Evolutionary conservation across 2,797 vertebrate genomes (phyloP).

Genomic region (Lutjanus campechanus): DNA sequence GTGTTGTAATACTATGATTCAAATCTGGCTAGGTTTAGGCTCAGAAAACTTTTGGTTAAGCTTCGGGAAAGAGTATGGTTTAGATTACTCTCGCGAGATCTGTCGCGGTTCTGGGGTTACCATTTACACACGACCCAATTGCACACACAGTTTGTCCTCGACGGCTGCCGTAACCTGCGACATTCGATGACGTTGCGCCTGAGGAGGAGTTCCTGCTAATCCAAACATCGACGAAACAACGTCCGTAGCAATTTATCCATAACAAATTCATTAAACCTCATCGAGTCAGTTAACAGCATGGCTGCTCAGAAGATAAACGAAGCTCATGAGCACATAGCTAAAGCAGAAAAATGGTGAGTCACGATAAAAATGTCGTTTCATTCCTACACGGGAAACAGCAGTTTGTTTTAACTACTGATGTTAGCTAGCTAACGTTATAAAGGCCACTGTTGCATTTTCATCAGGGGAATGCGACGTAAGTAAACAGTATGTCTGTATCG

Average conservation of each 20-base stretch:
- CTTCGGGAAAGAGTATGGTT: no score
- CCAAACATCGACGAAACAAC: constrained; percentile 71
- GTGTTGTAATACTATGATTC: no score
- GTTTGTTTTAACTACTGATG: constrained; percentile 14
- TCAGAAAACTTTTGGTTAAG: no score
- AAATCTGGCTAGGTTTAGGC: no score
- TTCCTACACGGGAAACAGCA: not conserved
- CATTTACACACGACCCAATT: not conserved
- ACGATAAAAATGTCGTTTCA: not conserved
- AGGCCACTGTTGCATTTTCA: constrained; percentile 58
- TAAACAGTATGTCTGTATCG: not conserved
- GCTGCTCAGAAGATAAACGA: constrained; percentile 99
- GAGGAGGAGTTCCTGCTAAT: constrained; percentile 73
- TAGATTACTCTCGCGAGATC: no score
- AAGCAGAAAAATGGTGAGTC: constrained; percentile 96
- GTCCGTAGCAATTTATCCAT: not conserved
- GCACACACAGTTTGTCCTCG: not conserved
- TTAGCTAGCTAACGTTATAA: constrained; percentile 49
- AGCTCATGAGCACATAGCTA: constrained; percentile 95
- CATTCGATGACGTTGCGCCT: constrained; percentile 63
- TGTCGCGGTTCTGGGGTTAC: no score
- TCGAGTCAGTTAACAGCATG: constrained; percentile 78
- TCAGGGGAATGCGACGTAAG: constrained; percentile 7
- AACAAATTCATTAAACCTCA: not conserved
- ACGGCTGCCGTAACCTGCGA: constrained; percentile 74